Conservation (phyloP, 2,113 vertebrate genomes). For the Gallinago media region DNA sequence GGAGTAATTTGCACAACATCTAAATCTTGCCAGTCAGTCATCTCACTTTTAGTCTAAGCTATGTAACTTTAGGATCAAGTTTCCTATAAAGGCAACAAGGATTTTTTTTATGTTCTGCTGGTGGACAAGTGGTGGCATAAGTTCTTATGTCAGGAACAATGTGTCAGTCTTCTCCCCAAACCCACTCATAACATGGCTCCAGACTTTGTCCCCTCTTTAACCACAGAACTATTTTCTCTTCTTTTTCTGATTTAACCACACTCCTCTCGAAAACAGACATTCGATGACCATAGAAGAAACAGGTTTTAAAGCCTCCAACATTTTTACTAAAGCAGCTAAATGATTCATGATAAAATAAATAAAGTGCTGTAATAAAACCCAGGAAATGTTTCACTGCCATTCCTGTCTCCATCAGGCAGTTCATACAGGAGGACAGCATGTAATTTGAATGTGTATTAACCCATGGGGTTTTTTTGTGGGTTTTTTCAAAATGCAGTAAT, state of each 20-base stretch:
- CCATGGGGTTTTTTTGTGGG: not conserved
- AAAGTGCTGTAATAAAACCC: not conserved
- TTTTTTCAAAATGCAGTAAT: not conserved
- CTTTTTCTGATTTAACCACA: not conserved
- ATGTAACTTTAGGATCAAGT: not conserved
- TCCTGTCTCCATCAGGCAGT: not conserved
- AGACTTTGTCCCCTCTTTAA: not conserved
- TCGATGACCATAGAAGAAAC: not conserved
- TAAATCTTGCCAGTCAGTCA: not conserved
- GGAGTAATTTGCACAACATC: not conserved
- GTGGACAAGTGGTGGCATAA: not conserved
- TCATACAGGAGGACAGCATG: not conserved
- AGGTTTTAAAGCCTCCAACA: not conserved
- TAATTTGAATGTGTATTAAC: not conserved
- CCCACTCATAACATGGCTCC: not conserved
- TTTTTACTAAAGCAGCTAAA: not conserved
- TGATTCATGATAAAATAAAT: not conserved
- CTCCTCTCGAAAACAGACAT: not conserved
- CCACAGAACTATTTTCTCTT: not conserved
- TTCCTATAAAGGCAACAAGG: not conserved
- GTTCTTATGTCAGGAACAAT: not conserved
- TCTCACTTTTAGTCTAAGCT: not conserved
- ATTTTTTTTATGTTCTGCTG: not conserved
- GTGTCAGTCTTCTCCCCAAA: not conserved
- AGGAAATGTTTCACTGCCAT: not conserved